A percentile compares a stretch with the other conserved stretches of the same genome.
phyloP scores from a whole-genome alignment of 1,140 invertebrate species.

The Neoseiulus cucumeris region DNA sequence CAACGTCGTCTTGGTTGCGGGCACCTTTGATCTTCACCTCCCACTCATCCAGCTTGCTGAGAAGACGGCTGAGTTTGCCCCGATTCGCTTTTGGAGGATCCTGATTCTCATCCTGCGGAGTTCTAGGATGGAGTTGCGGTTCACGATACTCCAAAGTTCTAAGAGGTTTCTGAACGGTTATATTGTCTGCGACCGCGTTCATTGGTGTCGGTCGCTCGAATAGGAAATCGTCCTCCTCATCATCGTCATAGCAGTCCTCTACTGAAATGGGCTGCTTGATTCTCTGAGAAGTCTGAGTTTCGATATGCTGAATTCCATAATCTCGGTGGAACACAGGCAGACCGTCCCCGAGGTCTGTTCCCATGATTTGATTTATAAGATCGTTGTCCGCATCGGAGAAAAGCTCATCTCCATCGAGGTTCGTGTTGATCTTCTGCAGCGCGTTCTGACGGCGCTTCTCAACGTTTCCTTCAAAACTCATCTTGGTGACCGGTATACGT shows the following conservation, averaged over 20 bases:
- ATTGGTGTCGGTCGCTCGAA: neutral
- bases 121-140: neutral
- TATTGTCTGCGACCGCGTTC: neutral
- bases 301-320: neutral
- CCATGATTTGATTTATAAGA: neutral
- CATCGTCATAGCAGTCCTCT: neutral
- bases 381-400: neutral
- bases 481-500: neutral
- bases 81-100: neutral
- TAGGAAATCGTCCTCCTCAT: neutral
- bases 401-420: neutral
- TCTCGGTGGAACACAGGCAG: neutral
- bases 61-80: neutral
- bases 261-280: neutral
- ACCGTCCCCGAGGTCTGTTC: neutral
- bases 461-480: neutral
- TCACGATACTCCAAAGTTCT: too few relatives aligned
- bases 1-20: neutral
- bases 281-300: neutral
- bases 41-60: slow-evolving; percentile 6
- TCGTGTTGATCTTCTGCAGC: neutral
- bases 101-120: neutral
- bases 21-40: neutral
- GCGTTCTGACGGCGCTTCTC: neutral
- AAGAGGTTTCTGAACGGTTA: too few relatives aligned